Evolutionary conservation across 2,888 invertebrate genomes (phyloP), one percentile per base, ranked within the genome.

Genomic region (Didymodactylos carnosus): DNA sequence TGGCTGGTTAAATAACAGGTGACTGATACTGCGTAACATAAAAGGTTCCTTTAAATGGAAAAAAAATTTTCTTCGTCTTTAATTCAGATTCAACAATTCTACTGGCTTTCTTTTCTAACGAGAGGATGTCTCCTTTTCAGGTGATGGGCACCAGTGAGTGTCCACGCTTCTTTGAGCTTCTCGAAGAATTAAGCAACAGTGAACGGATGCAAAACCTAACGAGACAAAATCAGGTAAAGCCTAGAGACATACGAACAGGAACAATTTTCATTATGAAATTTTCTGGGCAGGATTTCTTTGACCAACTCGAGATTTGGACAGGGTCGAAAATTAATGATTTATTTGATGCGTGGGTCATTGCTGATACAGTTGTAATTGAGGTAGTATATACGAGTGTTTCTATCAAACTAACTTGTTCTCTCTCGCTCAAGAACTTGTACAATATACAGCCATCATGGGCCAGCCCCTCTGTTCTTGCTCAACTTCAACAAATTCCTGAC

Each of bases 311-410:
- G 39, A 72, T 35, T 39, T 39, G 71, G 39, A 62, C 71, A 27
- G 53, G 71, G 25, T 71, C 46, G 41, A 35, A 41, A 10, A 53
- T 49, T 11, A 39, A 53, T 4, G 71, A 71, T 69, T 35, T 74
- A 19, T 39, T 74, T 23, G 46, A 71, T 53, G 51, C 71, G 39
- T 74, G 74, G 74, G 71, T 71, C 39, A 51, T 74, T 39, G 74
- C 74, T 10, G 74, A 74, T 46, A 43, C 71, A 14, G 71, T 71
- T 13, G 35, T 41, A 4, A 74, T 74, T 46, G 74, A 74, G 23
- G 74, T 74, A 27, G 8, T 11, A 25, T 5, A 72, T 49, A 39
- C 6, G 4, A n/a, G 5, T 29, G 1, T 1, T 53, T 27, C 7
- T 16, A 29, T 29, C 14, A 16, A 29, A 53, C n/a, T 5, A 23